Evolutionary conservation across 2,113 vertebrate species (phyloP).

Genomic region (Hippocampus guttulatus): DNA sequence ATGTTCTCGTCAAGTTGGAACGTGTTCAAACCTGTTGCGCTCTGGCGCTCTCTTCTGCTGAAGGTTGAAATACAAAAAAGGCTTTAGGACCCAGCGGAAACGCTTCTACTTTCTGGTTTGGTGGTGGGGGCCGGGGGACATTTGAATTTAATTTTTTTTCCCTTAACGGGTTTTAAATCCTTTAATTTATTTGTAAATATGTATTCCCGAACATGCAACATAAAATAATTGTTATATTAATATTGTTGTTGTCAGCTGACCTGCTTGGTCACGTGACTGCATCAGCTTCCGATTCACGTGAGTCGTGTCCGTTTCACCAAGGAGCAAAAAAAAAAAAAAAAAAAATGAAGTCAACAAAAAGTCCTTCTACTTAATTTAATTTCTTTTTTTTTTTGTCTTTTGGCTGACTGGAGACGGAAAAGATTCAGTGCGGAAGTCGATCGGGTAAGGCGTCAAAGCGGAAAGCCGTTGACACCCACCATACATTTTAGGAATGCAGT

Average conservation of each 20-base stretch:
- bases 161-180: too few species aligned
- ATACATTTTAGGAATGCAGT: neutral
- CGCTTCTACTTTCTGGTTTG: neutral
- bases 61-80: neutral
- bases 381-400: neutral
- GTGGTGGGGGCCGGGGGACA: too few species aligned
- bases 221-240: neutral
- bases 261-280: constrained; percentile 45
- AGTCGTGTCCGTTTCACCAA: neutral
- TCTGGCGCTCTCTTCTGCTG: constrained; percentile 27
- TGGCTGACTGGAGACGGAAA: neutral
- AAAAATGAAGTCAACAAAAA: neutral
- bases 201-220: too few species aligned
- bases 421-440: neutral
- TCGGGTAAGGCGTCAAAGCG: neutral
- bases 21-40: neutral
- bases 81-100: neutral
- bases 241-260: too few species aligned
- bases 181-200: neutral
- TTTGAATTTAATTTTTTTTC: too few species aligned
- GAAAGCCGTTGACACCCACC: neutral
- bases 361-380: neutral
- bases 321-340: neutral
- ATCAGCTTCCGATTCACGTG: constrained; percentile 22
- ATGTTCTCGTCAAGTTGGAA: neutral